Base-by-base conservation (phyloP, 1,140 invertebrate genomes). In the Elysia chlorotica region DNA sequence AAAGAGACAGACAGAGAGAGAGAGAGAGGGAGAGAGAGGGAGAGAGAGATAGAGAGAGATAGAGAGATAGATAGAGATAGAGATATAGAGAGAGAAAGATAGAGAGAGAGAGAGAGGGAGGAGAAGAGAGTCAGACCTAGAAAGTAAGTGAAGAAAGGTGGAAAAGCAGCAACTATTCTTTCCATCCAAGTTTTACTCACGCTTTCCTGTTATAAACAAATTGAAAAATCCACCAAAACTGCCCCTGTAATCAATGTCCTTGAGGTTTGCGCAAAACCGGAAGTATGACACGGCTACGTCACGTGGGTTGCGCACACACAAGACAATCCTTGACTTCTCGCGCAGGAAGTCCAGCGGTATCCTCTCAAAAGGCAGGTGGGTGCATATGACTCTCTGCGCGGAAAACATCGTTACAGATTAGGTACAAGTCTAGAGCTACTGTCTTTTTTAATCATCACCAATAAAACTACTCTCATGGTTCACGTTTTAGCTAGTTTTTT, bases 251-350 rank as follows among this genome's bases (percentile, higher is more conserved):
- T 67, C 23, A 38, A 38, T 54, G 41, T 54, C 38, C 1, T 48
- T 53, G 25, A 67, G 48, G 48, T 67, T 67, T 4, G 65, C 53
- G n/a, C 53, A 54, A 31, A 67, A 67, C 30, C 56, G 53, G 48
- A 33, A 67, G 48, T 67, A 67, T 38, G 65, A 67, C 28, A 67
- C 65, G 10, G 65, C 65, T 2, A 67, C 65, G 28, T 67, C 65
- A 2, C 65, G 35, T 25, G 65, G 65, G 41, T 67, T 67, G 2
- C 65, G 65, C 28, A 67, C 36, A 25, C 38, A 53, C 38, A 67
- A 4, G 0, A 67, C 65, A 25, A 67, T 67, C 48, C 56, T 67
- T 35, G 28, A 2, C 38, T 53, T 38, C 48, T 67, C 56, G 21
- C 65, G 35, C 19, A 53, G 48, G 30, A 67, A 67, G 65, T 67